Evolutionary conservation across 2,888 invertebrate species (phyloP).

Genomic region (Heteromyza rotundicornis): DNA sequence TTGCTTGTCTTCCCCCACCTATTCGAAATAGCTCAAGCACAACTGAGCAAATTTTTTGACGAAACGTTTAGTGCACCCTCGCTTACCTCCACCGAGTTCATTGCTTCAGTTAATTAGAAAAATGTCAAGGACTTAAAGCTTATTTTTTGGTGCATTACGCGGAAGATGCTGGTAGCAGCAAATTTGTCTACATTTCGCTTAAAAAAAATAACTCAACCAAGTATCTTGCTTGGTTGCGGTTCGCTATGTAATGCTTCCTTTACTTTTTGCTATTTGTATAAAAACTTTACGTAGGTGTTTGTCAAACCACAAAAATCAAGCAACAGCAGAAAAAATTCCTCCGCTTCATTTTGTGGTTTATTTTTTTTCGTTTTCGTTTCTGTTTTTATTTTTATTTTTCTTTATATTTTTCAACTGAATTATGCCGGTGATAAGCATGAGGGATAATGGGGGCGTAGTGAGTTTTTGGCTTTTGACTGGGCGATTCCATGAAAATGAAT

Average conservation of each 20-base stretch:
- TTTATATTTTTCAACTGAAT: neutral
- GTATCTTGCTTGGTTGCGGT: slow-evolving; percentile 4
- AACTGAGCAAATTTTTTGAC: too few species aligned
- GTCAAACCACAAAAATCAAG: slow-evolving; percentile 6
- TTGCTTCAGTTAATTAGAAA: too few species aligned
- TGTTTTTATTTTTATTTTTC: neutral
- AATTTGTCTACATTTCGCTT: too few species aligned
- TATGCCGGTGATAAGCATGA: neutral
- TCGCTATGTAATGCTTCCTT: neutral
- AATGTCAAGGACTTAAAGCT: too few species aligned
- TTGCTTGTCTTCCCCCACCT: too few species aligned
- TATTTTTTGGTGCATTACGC: too few species aligned
- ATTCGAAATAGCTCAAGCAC: too few species aligned
- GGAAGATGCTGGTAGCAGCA: too few species aligned
- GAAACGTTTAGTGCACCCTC: too few species aligned
- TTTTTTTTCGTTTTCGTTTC: neutral
- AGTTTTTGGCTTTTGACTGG: neutral
- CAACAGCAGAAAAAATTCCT: slow-evolving; percentile 11
- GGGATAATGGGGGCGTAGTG: neutral
- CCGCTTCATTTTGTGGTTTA: slow-evolving; percentile 16
- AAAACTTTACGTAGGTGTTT: neutral
- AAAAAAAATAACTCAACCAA: too few species aligned
- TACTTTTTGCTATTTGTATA: neutral
- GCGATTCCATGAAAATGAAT: slow-evolving; percentile 12
- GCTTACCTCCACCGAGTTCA: too few species aligned